Percentiles rank a stretch among this genome's conserved stretches.
phyloP scores from a whole-genome alignment of 2,113 vertebrate species.

The Emydura subglobosa region DNA sequence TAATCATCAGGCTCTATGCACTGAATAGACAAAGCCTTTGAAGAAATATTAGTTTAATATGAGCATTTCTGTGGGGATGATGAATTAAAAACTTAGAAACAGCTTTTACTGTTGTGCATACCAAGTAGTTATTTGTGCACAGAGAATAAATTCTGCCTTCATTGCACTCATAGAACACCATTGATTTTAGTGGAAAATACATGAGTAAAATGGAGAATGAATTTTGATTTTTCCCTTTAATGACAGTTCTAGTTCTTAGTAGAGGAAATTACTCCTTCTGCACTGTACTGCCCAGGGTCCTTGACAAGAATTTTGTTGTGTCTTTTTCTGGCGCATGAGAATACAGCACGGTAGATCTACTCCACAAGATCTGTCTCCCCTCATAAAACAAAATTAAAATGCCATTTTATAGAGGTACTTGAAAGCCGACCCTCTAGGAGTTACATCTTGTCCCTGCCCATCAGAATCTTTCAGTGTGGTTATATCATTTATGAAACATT shows the following conservation, averaged over 20 bases:
- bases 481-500: not conserved
- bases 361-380: not conserved
- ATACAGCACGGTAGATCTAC: not conserved
- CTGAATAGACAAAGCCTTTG: not conserved
- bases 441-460: not conserved
- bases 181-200: no score
- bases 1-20: not conserved
- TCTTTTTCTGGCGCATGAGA: not conserved
- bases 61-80: not conserved
- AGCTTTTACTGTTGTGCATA: not conserved
- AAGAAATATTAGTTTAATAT: not conserved
- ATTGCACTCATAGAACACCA: no score
- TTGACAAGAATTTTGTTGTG: not conserved
- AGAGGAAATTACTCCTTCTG: no score
- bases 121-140: no score
- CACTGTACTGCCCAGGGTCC: no score
- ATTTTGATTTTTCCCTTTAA: no score
- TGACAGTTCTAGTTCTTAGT: no score
- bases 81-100: not conserved
- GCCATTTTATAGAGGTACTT: not conserved
- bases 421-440: fast-evolving
- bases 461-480: not conserved
- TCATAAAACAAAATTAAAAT: not conserved
- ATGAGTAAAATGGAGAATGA: no score
- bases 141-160: no score